A percentile compares a stretch with the other conserved stretches of the same genome.
phyloP scores from a whole-genome alignment of 2,797 vertebrate genomes.

The Melanotaenia boesemani region DNA sequence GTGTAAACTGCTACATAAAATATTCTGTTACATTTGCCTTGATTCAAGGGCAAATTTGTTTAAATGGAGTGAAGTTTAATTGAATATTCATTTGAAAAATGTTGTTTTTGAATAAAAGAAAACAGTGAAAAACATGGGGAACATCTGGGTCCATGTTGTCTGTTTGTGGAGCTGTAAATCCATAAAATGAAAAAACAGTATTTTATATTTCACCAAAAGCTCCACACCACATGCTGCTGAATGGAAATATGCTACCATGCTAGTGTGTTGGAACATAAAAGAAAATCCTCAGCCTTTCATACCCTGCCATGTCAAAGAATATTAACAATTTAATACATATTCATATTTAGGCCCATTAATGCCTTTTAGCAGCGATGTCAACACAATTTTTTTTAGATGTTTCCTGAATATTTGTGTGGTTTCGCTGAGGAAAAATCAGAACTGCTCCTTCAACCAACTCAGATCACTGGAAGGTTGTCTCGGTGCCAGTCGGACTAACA shows the following conservation, averaged over 20 bases:
- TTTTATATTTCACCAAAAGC: neutral
- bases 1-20: neutral
- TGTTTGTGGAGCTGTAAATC: neutral
- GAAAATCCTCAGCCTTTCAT: neutral
- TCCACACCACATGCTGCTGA: neutral
- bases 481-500: neutral
- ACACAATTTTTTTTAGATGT: too few relatives aligned
- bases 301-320: neutral
- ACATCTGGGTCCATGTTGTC: neutral
- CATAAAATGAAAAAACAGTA: neutral
- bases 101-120: neutral
- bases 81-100: neutral
- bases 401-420: neutral
- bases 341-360: neutral
- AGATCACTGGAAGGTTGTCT: neutral
- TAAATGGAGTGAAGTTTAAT: neutral
- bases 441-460: neutral
- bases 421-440: neutral
- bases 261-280: neutral
- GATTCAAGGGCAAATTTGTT: neutral
- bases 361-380: neutral
- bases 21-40: neutral
- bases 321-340: neutral
- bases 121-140: neutral
- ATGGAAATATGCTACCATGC: neutral